Percentiles rank a stretch among this genome's conserved stretches.
phyloP scores from a whole-genome alignment of 2,888 invertebrate species.

The Osmoderma eremita region DNA sequence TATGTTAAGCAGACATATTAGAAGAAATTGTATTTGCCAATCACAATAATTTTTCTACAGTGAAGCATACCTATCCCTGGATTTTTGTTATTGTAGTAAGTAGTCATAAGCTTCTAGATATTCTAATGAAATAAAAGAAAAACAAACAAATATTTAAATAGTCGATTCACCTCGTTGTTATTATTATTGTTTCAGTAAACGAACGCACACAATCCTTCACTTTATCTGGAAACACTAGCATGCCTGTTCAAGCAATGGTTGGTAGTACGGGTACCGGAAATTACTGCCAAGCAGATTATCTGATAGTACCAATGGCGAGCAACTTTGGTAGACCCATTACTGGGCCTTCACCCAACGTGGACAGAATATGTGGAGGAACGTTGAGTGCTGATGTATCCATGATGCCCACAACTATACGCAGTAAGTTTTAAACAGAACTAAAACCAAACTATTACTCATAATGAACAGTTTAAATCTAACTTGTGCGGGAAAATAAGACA shows the following conservation, averaged over 20 bases:
- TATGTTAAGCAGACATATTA: no score
- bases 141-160: no score
- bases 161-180: background rate
- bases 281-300: conserved; percentile 81
- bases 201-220: conserved; percentile 80
- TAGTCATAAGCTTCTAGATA: no score
- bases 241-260: conserved; percentile 72
- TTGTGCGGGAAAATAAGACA: background rate
- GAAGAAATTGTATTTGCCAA: no score
- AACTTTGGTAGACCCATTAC: conserved; percentile 71
- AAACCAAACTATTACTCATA: background rate
- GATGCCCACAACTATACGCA: conserved; percentile 74
- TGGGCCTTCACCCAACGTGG: conserved; percentile 75
- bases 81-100: no score
- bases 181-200: conserved; percentile 66
- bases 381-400: conserved; percentile 79
- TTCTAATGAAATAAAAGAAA: no score
- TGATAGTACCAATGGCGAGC: conserved; percentile 80
- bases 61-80: no score
- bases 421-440: conserved; percentile 66
- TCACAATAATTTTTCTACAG: no score
- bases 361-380: conserved; percentile 85
- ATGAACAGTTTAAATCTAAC: background rate
- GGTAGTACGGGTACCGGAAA: conserved; percentile 74
- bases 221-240: conserved; percentile 80